Evolutionary conservation across 1,140 invertebrate species (phyloP), one percentile per base, ranked within the genome.

Genomic region (Heliothis virescens): DNA sequence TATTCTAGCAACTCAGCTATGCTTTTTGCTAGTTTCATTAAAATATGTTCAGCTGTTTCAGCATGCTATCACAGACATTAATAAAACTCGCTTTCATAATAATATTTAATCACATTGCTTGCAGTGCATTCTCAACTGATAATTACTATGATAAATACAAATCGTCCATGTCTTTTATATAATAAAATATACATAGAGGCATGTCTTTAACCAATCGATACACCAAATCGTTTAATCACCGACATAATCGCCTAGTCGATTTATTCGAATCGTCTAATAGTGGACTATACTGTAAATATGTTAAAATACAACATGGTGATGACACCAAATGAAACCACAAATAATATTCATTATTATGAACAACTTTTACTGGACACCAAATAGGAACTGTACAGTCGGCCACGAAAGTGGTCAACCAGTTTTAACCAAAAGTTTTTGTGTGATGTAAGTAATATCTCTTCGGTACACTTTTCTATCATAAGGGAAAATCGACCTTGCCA

Each of bases 141-240:
- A 29, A n/a, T 15, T 29, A 18, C 7, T 34, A 29, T 41, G 26
- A 21, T 71, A 48, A 65, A 65, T 18, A 18, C n/a, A 48, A 52
- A 41, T 12, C 5, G 21, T 71, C 67, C 48, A 26, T 52, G 67
- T 71, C 67, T 71, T 71, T 71, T 50, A 63, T 21, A 60, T 60
- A 26, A 63, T 26, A 62, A 41, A 10, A 63, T 15, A 63, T 60
- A 60, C 57, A 60, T 26, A 63, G 3, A 29, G 62, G 29, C 34
- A 63, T 34, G 62, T 63, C 62, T 41, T 63, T 63, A n/a, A 63
- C 57, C 29, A 63, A 63, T 63, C 29, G 29, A 16, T 63, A 34
- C 34, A 21, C 21, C 57, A 29, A 60, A 60, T 60, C 7, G 7
- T 21, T 13, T 60, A 60, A 63, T 26, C 18, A 41, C 26, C 57